Percentiles rank a stretch among this genome's conserved stretches.
These are phyloP conservation scores for Eurytemora carolleeae DNA, from an alignment of 1,140 invertebrate genomes.

Conservation along the genomic window DNA sequence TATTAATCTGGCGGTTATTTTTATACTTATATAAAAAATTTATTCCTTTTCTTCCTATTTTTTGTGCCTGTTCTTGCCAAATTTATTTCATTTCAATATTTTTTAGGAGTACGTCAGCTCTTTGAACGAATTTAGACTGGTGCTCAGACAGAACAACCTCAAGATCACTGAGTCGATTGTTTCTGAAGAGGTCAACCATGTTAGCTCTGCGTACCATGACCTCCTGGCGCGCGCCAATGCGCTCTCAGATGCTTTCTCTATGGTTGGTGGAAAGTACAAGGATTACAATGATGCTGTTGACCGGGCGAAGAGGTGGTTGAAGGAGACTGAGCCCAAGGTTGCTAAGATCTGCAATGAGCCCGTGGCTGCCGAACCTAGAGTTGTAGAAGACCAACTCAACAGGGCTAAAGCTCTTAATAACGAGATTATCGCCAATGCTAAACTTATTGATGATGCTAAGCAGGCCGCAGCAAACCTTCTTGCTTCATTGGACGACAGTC, in stretches of 20 bases:
- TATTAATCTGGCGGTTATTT: too few relatives aligned
- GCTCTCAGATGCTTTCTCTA: conserved; percentile 51
- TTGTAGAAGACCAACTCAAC: conserved; percentile 64
- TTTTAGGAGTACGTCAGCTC: conserved; percentile 9
- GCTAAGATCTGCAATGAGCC: conserved; percentile 53
- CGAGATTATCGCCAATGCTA: conserved; percentile 61
- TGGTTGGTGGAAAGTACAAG: conserved; percentile 49
- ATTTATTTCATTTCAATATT: background rate
- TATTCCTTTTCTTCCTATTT: background rate
- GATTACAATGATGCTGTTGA: conserved; percentile 64
- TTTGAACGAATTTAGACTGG: conserved; percentile 10
- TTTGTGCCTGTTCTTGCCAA: too few relatives aligned
- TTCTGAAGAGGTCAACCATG: conserved; percentile 8
- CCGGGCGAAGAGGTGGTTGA: conserved; percentile 58
- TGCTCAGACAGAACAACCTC: background rate
- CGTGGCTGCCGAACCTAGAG: conserved; percentile 60
- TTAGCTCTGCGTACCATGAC: conserved; percentile 27
- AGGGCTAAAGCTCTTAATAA: conserved; percentile 61
- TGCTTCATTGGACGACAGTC: conserved; percentile 46
- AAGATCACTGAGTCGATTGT: conserved; percentile 6
- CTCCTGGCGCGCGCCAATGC: conserved; percentile 55
- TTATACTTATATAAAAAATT: too few relatives aligned
- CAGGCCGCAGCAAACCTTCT: conserved; percentile 46
- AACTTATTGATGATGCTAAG: conserved; percentile 57
- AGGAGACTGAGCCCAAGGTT: conserved; percentile 53